These are phyloP conservation scores for Chydorus sphaericus DNA, from an alignment of 2,888 invertebrate genomes.

Conservation along the genomic window DNA sequence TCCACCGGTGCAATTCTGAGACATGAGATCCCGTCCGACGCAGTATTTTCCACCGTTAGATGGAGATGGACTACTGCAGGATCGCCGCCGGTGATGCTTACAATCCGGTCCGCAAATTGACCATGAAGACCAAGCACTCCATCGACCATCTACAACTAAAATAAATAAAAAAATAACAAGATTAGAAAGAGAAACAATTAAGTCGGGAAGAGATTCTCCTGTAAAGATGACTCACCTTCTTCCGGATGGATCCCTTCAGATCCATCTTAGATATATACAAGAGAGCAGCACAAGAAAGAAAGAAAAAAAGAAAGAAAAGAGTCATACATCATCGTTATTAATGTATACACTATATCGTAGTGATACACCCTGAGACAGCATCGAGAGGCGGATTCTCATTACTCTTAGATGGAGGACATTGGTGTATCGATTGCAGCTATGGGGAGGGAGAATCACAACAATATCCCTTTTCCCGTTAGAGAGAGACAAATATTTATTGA, in stretches of 20 bases:
- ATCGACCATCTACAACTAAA: slow-evolving; percentile 53
- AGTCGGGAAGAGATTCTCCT: not conserved
- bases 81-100: slow-evolving; percentile 56
- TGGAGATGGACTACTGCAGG: slow-evolving; percentile 46
- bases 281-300: not conserved
- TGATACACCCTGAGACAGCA: too few relatives aligned
- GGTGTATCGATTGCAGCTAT: too few relatives aligned
- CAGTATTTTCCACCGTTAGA: slow-evolving; percentile 43
- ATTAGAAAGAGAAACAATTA: slow-evolving; percentile 25
- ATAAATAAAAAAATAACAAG: slow-evolving; percentile 23
- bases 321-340: too few relatives aligned
- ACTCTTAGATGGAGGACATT: too few relatives aligned
- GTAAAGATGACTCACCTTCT: not conserved
- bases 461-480: too few relatives aligned
- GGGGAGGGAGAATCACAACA: too few relatives aligned
- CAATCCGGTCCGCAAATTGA: slow-evolving; percentile 81
- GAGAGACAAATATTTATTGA: too few relatives aligned
- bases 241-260: not conserved
- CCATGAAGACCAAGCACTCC: slow-evolving; percentile 83
- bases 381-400: too few relatives aligned
- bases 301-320: too few relatives aligned
- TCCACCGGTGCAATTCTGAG: slow-evolving; percentile 42
- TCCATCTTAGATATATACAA: not conserved
- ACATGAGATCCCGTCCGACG: slow-evolving; percentile 37
- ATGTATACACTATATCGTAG: too few relatives aligned